phyloP scores from a whole-genome alignment of 2,888 invertebrate species.

The Brenthis ino region DNA sequence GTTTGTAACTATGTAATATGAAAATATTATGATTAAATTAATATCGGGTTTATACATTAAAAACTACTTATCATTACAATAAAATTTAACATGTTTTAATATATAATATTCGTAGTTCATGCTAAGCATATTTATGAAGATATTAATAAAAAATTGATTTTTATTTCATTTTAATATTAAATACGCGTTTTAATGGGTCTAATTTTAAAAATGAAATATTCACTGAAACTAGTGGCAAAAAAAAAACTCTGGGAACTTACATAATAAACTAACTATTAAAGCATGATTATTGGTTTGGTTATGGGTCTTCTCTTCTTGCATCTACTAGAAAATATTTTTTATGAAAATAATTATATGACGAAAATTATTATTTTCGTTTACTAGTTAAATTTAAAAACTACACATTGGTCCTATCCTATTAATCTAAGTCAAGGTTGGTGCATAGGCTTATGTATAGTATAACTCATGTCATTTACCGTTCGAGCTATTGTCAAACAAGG shows the following conservation, averaged over 20 bases:
- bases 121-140: too few species aligned
- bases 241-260: not conserved
- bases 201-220: too few species aligned
- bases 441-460: slow-evolving; percentile 43
- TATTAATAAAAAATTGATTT: too few species aligned
- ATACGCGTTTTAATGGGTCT: too few species aligned
- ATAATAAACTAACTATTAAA: not conserved
- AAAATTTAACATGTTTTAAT: too few species aligned
- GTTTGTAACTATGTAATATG: not conserved
- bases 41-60: too few species aligned
- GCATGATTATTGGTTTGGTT: slow-evolving; percentile 18
- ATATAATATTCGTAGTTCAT: too few species aligned
- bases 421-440: slow-evolving; percentile 56
- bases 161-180: too few species aligned
- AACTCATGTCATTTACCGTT: slow-evolving; percentile 44
- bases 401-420: slow-evolving; percentile 7
- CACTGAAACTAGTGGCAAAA: too few species aligned
- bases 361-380: not conserved
- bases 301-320: not conserved
- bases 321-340: too few species aligned
- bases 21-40: too few species aligned
- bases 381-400: not conserved
- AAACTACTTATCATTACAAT: too few species aligned
- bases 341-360: not conserved
- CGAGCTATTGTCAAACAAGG: slow-evolving; percentile 65